Evolutionary conservation across 2,797 vertebrate species (phyloP).

Genomic region (Rhinophrynus dorsalis): DNA sequence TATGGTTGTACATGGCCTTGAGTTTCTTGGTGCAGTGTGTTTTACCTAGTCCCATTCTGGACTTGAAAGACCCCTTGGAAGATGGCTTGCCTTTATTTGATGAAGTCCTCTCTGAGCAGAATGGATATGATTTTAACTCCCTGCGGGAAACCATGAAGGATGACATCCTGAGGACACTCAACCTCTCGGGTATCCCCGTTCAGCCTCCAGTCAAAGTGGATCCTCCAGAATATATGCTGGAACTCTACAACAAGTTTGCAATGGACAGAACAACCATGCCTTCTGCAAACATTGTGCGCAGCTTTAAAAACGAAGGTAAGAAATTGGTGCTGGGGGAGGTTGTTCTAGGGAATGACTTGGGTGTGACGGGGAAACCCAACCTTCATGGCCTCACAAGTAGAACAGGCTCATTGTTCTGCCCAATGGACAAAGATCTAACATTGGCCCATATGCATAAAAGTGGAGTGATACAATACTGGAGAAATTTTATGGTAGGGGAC

Average conservation of each 20-base stretch:
- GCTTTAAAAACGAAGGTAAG: constrained; percentile 97
- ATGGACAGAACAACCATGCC: constrained; percentile 89
- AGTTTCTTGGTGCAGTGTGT: constrained; percentile 66
- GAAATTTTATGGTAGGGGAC: no score
- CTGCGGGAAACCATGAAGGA: constrained; percentile 86
- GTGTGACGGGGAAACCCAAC: neutral
- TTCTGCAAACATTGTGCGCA: constrained; percentile 91
- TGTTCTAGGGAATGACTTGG: neutral
- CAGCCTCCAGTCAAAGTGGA: constrained; percentile 76
- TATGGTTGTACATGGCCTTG: constrained; percentile 67
- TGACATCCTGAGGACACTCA: constrained; percentile 87
- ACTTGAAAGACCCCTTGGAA: constrained; percentile 73
- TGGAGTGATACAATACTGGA: no score
- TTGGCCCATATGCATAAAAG: no score
- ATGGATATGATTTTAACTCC: constrained; percentile 79
- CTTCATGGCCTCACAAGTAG: neutral
- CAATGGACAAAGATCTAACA: neutral
- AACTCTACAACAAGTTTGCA: constrained; percentile 95
- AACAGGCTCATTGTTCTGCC: neutral
- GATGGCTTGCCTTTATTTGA: constrained; percentile 81
- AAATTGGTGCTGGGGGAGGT: neutral
- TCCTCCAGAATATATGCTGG: constrained; percentile 96
- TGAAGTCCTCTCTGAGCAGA: constrained; percentile 83
- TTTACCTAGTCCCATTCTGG: constrained; percentile 79
- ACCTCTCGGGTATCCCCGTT: constrained; percentile 80